These are phyloP conservation scores for Heterocephalus glaber DNA, from an alignment of 2,113 vertebrate genomes.

Conservation along the genomic window DNA sequence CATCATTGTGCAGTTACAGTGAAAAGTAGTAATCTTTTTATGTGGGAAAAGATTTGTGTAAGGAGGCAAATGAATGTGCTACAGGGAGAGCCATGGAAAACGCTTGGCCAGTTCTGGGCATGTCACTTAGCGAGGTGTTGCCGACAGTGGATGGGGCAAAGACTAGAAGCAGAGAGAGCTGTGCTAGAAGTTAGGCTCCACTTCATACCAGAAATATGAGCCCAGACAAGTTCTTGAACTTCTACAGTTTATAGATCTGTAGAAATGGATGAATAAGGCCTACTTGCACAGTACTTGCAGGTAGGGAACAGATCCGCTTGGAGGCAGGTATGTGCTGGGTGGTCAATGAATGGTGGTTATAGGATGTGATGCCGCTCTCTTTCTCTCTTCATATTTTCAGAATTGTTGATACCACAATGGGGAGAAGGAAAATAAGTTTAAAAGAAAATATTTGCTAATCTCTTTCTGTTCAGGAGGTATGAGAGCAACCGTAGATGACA, in stretches of 20 bases:
- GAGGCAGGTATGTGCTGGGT: background rate
- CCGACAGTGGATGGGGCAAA: background rate
- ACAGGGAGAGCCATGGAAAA: background rate
- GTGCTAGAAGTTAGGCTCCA: conserved; percentile 26
- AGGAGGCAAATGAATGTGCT: background rate
- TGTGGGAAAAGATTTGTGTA: background rate
- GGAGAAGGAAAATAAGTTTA: background rate
- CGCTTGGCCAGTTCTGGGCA: background rate
- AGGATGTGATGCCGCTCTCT: background rate
- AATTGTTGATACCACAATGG: background rate
- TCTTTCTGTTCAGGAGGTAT: background rate
- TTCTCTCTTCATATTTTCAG: background rate
- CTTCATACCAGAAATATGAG: conserved; percentile 18
- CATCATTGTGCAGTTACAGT: background rate
- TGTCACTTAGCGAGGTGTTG: background rate
- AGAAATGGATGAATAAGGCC: background rate
- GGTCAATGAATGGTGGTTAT: rapidly evolving
- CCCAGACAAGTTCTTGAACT: conserved; percentile 25
- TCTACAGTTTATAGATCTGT: conserved; percentile 9
- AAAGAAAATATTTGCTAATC: background rate
- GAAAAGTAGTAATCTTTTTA: background rate
- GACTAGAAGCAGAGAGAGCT: background rate
- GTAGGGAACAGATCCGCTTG: too few species aligned
- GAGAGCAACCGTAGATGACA: background rate
- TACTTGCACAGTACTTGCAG: background rate